These are phyloP conservation scores for Apotomis capreana DNA, from an alignment of 2,888 invertebrate species.

Conservation along the genomic window DNA sequence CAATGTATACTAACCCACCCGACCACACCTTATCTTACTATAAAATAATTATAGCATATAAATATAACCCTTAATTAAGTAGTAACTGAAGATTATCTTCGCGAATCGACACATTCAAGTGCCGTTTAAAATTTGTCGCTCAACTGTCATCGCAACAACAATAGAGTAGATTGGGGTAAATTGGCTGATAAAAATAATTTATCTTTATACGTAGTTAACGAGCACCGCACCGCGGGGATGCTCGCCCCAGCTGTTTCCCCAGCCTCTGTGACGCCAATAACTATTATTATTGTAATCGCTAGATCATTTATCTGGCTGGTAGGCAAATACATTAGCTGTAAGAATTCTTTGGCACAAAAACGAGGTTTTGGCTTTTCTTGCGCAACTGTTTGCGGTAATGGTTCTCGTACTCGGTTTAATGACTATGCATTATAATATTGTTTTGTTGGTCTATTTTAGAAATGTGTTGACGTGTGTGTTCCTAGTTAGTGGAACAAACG, in stretches of 20 bases:
- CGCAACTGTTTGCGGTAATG: constrained; percentile 35
- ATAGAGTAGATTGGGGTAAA: constrained; percentile 78
- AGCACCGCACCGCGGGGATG: constrained; percentile 72
- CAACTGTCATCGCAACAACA: constrained; percentile 69
- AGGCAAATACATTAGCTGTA: constrained; percentile 46
- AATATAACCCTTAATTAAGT: constrained; percentile 15
- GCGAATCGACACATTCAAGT: constrained; percentile 37
- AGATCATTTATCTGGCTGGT: constrained; percentile 49
- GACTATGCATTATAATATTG: constrained; percentile 12
- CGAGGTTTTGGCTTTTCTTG: constrained; percentile 34
- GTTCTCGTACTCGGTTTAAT: constrained; percentile 32
- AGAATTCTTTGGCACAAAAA: constrained; percentile 39
- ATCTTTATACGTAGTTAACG: constrained; percentile 76
- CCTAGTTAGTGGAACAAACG: too few relatives aligned
- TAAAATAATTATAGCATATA: constrained; percentile 23
- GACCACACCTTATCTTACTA: constrained; percentile 12
- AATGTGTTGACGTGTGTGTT: background rate
- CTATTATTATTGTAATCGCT: constrained; percentile 65
- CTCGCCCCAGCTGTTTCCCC: constrained; percentile 67
- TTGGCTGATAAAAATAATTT: constrained; percentile 81
- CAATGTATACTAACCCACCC: background rate
- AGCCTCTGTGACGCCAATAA: constrained; percentile 69
- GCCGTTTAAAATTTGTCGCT: constrained; percentile 47
- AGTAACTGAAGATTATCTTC: constrained; percentile 15
- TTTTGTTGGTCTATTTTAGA: constrained; percentile 25